Conservation (phyloP, 2,888 invertebrate species). For the Mesoligia furuncula region DNA sequence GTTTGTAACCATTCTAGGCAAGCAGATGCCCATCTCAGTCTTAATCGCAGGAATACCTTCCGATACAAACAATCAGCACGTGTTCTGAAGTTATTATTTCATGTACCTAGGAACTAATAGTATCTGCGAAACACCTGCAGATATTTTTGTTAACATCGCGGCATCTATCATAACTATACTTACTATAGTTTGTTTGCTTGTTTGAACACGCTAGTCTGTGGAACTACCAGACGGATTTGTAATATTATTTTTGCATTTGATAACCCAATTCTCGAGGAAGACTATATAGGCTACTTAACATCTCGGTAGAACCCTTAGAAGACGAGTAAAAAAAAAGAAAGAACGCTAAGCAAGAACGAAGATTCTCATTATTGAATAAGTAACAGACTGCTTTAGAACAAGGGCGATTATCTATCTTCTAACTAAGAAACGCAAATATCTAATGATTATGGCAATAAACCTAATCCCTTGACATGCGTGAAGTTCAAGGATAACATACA, state of each 20-base stretch:
- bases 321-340: background rate
- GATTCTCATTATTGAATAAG: too few species aligned
- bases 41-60: conserved; percentile 27
- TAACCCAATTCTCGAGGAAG: too few species aligned
- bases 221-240: too few species aligned
- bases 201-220: too few species aligned
- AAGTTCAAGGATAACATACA: background rate
- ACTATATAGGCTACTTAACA: background rate
- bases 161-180: background rate
- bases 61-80: conserved; percentile 21
- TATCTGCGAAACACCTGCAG: conserved; percentile 22
- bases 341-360: background rate
- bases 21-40: background rate
- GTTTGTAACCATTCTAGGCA: conserved; percentile 25
- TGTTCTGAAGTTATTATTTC: conserved; percentile 45
- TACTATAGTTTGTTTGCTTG: too few species aligned
- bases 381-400: background rate
- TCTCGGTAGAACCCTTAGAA: fast-evolving
- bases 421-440: background rate
- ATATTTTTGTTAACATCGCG: background rate
- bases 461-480: background rate
- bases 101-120: background rate
- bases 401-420: conserved; percentile 2
- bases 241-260: too few species aligned
- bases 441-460: background rate